A percentile compares a stretch with the other conserved stretches of the same genome.
Conservation (phyloP, 2,113 vertebrate genomes). For the Tachysurus vachellii region DNA sequence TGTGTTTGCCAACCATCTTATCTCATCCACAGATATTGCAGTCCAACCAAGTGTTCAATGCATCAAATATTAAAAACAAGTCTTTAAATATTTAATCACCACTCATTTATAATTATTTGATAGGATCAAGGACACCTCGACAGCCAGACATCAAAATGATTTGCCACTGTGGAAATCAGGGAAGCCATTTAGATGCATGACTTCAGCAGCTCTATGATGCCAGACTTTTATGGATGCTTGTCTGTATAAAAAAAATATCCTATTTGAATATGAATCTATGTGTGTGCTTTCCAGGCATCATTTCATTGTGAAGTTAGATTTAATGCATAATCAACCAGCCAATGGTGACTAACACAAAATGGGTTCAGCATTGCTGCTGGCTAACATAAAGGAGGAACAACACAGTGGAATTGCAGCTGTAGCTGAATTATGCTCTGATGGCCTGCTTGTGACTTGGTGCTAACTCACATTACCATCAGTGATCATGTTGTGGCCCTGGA, state of each 20-base stretch:
- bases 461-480: slow-evolving; percentile 35
- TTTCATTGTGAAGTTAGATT: not conserved
- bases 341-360: not conserved
- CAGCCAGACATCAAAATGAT: slow-evolving; percentile 55
- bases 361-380: not conserved
- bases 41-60: slow-evolving; percentile 40
- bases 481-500: not conserved
- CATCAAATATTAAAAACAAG: slow-evolving; percentile 64
- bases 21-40: slow-evolving; percentile 30
- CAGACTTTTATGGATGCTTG: not conserved
- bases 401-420: not conserved
- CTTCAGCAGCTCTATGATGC: not conserved
- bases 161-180: slow-evolving; percentile 29
- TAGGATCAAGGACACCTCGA: slow-evolving; percentile 50
- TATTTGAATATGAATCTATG: slow-evolving; percentile 5
- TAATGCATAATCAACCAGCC: slow-evolving; percentile 1
- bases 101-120: slow-evolving; percentile 58
- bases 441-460: slow-evolving; percentile 23
- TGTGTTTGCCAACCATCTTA: slow-evolving; percentile 1
- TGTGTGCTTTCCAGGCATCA: not conserved
- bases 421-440: slow-evolving; percentile 10
- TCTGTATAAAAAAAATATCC: not conserved
- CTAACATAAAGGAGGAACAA: slow-evolving; percentile 20
- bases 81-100: slow-evolving; percentile 65
- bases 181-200: slow-evolving; percentile 16